Conservation (phyloP, 2,797 vertebrate genomes). For the Heliangelus exortis region DNA sequence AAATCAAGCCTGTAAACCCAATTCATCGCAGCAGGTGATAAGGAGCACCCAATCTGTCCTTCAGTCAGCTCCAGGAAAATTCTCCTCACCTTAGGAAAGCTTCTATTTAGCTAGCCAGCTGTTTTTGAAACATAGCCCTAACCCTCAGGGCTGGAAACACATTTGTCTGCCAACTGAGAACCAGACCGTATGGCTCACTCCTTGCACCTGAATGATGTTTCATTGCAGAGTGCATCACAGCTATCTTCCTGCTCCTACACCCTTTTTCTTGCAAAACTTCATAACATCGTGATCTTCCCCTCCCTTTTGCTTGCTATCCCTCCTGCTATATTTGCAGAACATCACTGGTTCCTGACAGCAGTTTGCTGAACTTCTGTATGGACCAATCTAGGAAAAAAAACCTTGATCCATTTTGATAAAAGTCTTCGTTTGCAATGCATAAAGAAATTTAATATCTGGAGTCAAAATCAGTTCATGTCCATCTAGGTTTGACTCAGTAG, state of each 20-base stretch:
- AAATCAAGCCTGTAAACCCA: neutral
- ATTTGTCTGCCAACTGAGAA: neutral
- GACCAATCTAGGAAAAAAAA: neutral
- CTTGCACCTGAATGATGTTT: neutral
- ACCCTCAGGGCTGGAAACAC: neutral
- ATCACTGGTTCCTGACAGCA: neutral
- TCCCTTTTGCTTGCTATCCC: neutral
- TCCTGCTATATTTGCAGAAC: neutral
- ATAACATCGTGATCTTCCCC: neutral
- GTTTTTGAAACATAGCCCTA: neutral
- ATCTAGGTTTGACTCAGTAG: neutral
- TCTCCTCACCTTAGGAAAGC: neutral
- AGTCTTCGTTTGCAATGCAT: neutral
- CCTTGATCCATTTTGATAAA: neutral
- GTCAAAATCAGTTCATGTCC: neutral
- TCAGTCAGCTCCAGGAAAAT: neutral
- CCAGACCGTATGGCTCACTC: neutral
- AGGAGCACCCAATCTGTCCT: neutral
- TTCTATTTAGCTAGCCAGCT: neutral
- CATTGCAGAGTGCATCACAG: neutral
- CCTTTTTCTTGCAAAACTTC: neutral
- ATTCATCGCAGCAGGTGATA: neutral
- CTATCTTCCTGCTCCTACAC: neutral
- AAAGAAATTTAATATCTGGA: neutral
- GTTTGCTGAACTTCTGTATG: neutral